Evolutionary conservation across 2,113 vertebrate species (phyloP).

Genomic region (Malurus elegans): DNA sequence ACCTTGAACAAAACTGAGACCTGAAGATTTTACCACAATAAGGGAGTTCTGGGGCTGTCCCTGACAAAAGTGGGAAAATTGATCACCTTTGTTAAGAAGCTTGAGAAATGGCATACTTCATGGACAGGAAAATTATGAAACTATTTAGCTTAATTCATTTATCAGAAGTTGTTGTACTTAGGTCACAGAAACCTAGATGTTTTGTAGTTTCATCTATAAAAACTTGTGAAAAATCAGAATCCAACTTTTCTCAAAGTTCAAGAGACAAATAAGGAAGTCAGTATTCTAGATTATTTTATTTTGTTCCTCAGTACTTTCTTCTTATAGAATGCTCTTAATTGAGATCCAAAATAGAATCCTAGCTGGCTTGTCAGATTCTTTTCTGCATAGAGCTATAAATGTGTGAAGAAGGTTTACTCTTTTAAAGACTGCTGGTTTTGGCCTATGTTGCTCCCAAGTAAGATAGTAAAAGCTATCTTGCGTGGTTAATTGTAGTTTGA

Average conservation of each 20-base stretch:
- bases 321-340: not conserved
- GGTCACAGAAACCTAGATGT: not conserved
- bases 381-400: not conserved
- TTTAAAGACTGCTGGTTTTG: not conserved
- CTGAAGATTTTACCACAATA: not conserved
- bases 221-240: not conserved
- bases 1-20: not conserved
- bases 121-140: not conserved
- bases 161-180: not conserved
- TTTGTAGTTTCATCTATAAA: not conserved
- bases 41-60: not conserved
- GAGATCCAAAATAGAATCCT: not conserved
- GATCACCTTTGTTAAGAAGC: not conserved
- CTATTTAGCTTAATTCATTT: not conserved
- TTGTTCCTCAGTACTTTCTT: not conserved
- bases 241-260: not conserved
- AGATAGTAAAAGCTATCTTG: not conserved
- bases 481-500: not conserved
- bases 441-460: not conserved
- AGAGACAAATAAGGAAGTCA: not conserved
- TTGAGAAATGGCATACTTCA: not conserved
- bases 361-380: not conserved
- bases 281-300: not conserved
- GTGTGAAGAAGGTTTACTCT: not conserved
- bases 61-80: not conserved